Evolutionary conservation across 2,888 invertebrate genomes (phyloP), one percentile per base, ranked within the genome.

Genomic region (Bruchidius siliquastri): DNA sequence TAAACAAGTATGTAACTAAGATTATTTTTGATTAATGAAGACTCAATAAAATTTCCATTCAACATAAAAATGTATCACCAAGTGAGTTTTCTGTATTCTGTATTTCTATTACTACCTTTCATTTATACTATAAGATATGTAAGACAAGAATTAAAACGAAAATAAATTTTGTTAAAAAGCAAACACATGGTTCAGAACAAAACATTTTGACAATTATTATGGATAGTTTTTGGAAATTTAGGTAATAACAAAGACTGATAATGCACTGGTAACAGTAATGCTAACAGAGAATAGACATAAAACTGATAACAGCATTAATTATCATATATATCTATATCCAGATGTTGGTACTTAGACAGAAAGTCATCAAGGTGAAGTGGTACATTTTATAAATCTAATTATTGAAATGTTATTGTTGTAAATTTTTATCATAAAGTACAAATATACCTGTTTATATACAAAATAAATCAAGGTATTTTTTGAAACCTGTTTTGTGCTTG

Each of bases 61-160:
- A n/a, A n/a, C n/a, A n/a, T n/a, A n/a, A n/a, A n/a, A n/a, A n/a
- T n/a, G n/a, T n/a, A n/a, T n/a, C n/a, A n/a, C n/a, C n/a, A n/a
- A n/a, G n/a, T n/a, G n/a, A n/a, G n/a, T n/a, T n/a, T n/a, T n/a
- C n/a, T n/a, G n/a, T n/a, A n/a, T n/a, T n/a, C n/a, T n/a, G n/a
- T n/a, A n/a, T n/a, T n/a, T n/a, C n/a, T n/a, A n/a, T n/a, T n/a
- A n/a, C n/a, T 49, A 49, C 49, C 49, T 49, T n/a, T 49, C 49
- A 49, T 49, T 68, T 68, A 68, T 22, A 22, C 20, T 18, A 22
- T n/a, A 68, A n/a, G 69, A 68, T 22, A 20, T 22, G 21, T 68
- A 22, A 1, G 3, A 22, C 10, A 68, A 22, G 74, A 70, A 77
- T 76, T 74, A 70, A 72, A 76, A 73, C n/a, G 49, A 68, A 20